Percentiles rank a stretch among this genome's conserved stretches.
These are phyloP conservation scores for Luperina testacea DNA, from an alignment of 2,888 invertebrate genomes.

Conservation along the genomic window DNA sequence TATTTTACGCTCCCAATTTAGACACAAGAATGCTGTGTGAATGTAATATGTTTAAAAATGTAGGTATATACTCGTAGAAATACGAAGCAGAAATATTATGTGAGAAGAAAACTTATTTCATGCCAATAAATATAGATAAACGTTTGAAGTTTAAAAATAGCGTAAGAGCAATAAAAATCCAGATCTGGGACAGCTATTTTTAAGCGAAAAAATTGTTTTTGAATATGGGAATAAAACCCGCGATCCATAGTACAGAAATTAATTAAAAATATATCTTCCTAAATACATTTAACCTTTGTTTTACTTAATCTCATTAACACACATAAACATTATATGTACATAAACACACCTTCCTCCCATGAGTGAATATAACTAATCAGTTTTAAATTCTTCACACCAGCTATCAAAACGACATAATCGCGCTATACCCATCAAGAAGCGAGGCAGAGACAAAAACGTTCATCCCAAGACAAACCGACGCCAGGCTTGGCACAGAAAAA, in stretches of 20 bases:
- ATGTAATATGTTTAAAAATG: neutral
- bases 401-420: slow-evolving; percentile 56
- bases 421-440: slow-evolving; percentile 76
- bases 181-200: neutral
- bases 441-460: slow-evolving; percentile 74
- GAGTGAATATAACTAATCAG: neutral
- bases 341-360: neutral
- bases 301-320: neutral
- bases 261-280: neutral
- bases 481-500: slow-evolving; percentile 80
- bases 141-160: neutral
- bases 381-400: slow-evolving; percentile 20
- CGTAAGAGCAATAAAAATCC: neutral
- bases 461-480: slow-evolving; percentile 83
- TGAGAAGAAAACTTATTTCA: neutral
- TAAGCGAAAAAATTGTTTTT: neutral
- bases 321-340: neutral
- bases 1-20: slow-evolving; percentile 21
- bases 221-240: neutral
- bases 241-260: neutral
- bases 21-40: slow-evolving; percentile 1
- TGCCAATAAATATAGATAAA: neutral
- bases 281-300: neutral
- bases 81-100: neutral
- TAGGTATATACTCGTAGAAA: neutral